Evolutionary conservation across 2,113 vertebrate genomes (phyloP).

Genomic region (Oceanodroma tethys): DNA sequence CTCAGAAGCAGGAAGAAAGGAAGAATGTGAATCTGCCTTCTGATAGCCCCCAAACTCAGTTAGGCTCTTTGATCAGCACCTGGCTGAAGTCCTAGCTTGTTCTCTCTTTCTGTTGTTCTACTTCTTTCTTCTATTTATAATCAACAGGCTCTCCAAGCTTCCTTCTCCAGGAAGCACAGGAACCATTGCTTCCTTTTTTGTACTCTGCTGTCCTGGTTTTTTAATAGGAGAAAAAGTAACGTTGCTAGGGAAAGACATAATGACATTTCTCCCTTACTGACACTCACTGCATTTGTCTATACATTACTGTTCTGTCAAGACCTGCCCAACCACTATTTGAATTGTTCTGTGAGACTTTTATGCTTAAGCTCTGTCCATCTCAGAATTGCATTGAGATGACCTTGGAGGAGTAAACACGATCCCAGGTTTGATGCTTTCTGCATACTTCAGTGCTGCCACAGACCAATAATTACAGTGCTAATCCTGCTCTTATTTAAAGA

Average conservation of each 20-base stretch:
- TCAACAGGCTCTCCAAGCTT: neutral
- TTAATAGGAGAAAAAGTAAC: neutral
- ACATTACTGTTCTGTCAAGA: neutral
- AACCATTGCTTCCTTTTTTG: neutral
- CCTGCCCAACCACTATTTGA: neutral
- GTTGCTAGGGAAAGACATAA: neutral
- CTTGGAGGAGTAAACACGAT: too few relatives aligned
- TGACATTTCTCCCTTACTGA: neutral
- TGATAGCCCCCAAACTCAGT: neutral
- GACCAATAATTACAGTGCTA: neutral
- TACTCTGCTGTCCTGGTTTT: neutral
- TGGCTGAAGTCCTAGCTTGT: neutral
- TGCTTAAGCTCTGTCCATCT: neutral
- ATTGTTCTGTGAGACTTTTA: neutral
- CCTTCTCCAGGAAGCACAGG: neutral
- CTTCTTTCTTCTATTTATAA: neutral
- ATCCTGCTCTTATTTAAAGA: neutral
- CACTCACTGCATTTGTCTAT: fast-evolving
- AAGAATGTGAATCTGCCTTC: neutral
- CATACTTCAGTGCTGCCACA: neutral
- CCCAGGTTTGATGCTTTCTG: neutral
- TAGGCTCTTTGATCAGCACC: neutral
- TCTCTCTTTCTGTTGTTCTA: neutral
- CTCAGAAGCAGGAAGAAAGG: neutral
- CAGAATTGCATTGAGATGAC: neutral